Base-by-base conservation (phyloP, 2,113 vertebrate species). In the Actinemys pallida region DNA sequence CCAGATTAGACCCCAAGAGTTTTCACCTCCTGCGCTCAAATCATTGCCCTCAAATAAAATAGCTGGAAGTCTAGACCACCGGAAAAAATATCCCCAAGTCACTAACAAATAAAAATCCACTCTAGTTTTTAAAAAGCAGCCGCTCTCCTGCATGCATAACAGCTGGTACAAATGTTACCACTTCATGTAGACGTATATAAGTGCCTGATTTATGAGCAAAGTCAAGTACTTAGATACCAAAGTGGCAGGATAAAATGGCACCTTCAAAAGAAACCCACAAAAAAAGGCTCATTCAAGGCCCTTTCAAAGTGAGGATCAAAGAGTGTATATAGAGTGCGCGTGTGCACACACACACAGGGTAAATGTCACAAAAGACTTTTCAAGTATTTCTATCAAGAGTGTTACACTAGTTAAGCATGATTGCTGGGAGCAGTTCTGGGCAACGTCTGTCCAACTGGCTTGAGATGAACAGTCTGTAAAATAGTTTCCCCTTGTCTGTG, bases 381-480 rank as follows among this genome's bases (percentile, higher is more conserved):
- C 52, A 54, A 53, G 25, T 83, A 11, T 45, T 90, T 90, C 86
- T 75, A 8, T 0, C 0, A 50, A 81, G 17, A 5, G 0, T 1
- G 9, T 31, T 16, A 62, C 69, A 22, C n/a, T 5, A 9, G 17
- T 72, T 39, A 72, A 29, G 0, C 1, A 16, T 0, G 1, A 90
- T 6, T 0, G 5, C 7, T 2, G 81, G 83, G 62, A 93, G 89
- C 45, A 88, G 81, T 79, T 90, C 72, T 10, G 69, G 62, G 8
- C n/a, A 92, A 65, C 27, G 27, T 69, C 27, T 80, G 53, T 75
- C 54, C 9, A 4, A 47, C 87, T 1, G 42, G n/a, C 69, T 90
- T 27, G 24, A 89, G 75, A 50, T 17, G 78, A 92, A 83, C 13
- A 89, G 83, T 49, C 52, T 52, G 56, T 5, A 39, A 20, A 95